phyloP scores from a whole-genome alignment of 2,888 invertebrate genomes.

The Lysandra bellargus region DNA sequence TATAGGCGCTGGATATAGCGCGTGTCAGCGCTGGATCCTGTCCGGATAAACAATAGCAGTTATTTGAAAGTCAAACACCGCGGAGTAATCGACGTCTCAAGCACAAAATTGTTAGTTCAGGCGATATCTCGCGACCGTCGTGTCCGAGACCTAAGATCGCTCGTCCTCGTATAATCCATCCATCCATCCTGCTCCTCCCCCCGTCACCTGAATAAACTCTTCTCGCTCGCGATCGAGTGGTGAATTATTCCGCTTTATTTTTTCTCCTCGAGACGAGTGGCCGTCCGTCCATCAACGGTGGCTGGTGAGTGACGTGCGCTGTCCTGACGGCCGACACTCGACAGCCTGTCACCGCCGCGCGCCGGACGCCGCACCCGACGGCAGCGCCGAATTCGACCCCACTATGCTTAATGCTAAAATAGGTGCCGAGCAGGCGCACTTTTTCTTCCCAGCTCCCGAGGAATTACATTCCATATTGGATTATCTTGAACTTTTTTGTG shows the following conservation, averaged over 20 bases:
- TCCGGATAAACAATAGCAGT: conserved; percentile 61
- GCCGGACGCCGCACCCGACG: conserved; percentile 43
- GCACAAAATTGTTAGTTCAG: conserved; percentile 58
- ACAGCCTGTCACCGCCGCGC: conserved; percentile 55
- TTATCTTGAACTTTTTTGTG: conserved; percentile 35
- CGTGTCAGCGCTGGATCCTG: conserved; percentile 56
- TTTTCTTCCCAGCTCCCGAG: conserved; percentile 38
- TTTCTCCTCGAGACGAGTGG: conserved; percentile 55
- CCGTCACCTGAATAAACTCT: conserved; percentile 38
- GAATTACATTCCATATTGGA: conserved; percentile 37
- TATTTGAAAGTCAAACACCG: conserved; percentile 69
- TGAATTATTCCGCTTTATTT: conserved; percentile 55
- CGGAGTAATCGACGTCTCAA: conserved; percentile 68
- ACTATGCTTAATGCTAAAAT: conserved; percentile 54
- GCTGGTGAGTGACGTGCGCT: conserved; percentile 59
- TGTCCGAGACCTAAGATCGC: conserved; percentile 52
- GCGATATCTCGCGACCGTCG: conserved; percentile 55
- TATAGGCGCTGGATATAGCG: conserved; percentile 59
- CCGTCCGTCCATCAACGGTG: conserved; percentile 59
- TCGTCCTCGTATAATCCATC: conserved; percentile 45
- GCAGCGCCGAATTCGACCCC: conserved; percentile 60
- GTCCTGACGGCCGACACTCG: conserved; percentile 46
- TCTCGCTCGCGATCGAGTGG: conserved; percentile 51
- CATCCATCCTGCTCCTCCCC: conserved; percentile 47
- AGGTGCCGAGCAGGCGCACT: conserved; percentile 49